These are phyloP conservation scores for Rynchops niger DNA, from an alignment of 2,113 vertebrate genomes.

Conservation along the genomic window DNA sequence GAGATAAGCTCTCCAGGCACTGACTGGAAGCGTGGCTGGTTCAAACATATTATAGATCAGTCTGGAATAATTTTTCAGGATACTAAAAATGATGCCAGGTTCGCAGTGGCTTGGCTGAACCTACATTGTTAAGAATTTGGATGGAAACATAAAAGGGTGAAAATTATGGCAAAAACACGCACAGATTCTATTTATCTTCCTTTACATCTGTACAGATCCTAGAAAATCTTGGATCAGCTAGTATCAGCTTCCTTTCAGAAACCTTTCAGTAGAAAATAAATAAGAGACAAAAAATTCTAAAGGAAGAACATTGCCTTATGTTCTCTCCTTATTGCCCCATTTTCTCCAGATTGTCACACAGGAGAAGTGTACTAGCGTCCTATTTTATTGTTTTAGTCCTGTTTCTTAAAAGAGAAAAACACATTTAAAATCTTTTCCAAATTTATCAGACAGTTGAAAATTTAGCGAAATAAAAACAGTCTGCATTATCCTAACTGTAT, in stretches of 20 bases:
- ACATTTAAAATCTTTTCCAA: not conserved
- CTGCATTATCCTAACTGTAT: not conserved
- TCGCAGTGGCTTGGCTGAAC: not conserved
- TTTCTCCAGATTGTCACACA: not conserved
- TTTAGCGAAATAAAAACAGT: not conserved
- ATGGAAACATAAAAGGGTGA: not conserved
- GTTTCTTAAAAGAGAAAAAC: not conserved
- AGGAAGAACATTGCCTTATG: not conserved
- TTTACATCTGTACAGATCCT: not conserved
- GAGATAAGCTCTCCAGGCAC: not conserved
- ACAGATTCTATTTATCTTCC: not conserved
- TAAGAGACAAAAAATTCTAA: not conserved
- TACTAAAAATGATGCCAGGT: not conserved
- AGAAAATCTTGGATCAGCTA: not conserved
- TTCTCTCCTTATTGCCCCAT: not conserved
- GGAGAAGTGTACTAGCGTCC: not conserved
- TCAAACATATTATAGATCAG: not conserved
- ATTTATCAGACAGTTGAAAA: not conserved
- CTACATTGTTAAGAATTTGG: not conserved
- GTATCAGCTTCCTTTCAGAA: not conserved
- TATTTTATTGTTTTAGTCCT: not conserved
- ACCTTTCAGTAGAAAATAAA: not conserved
- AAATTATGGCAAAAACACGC: not conserved
- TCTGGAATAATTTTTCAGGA: not conserved
- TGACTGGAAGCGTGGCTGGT: not conserved